Base-by-base conservation (phyloP, 2,113 vertebrate species). In the Camarhynchus parvulus region DNA sequence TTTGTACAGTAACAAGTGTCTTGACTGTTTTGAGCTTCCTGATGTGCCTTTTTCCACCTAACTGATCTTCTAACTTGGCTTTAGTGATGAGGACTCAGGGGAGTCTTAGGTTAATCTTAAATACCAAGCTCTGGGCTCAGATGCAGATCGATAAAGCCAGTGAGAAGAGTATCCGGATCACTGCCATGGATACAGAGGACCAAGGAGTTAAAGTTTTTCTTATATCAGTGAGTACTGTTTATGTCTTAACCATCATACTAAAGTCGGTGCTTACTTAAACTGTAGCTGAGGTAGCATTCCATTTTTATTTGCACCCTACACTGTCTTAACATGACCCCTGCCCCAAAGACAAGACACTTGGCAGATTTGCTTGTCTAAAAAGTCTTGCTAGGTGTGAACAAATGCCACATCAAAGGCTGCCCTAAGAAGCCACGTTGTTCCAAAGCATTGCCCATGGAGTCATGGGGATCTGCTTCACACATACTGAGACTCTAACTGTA, bases 111-210 rank as follows among this genome's bases (percentile, higher is more conserved):
- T 97, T 99, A 92, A 99, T 99, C 97, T 98, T 99, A 91, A 99
- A 99, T 97, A 99, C 99, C 89, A 99, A 99, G 97, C 98, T 99
- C 33, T 99, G 99, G 99, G 98, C 99, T 24, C 99, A 99, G 98
- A 99, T 99, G 99, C 99, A 99, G 97, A 99, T 99, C 3, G 99
- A 99, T 96, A 99, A 99, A 98, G 99, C 99, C 97, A 99, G 99
- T 7, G 99, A 99, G 96, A 99, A 99, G 96, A 99, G 99, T 56
- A 98, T 99, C 95, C 98, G 99, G 42, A 98, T 99, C 98, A 99
- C 99, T 0, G 99, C 99, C 95, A 99, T 99, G 98, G 99, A 99
- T 96, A 99, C 99, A 6, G 99, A 99, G 97, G 99, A 99, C 98
- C 99, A 99, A 96, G 99, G 99, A 8, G 99, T 99, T 83, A 99